Percentiles rank a stretch among this genome's conserved stretches.
phyloP scores from a whole-genome alignment of 2,113 vertebrate genomes.

The Lophura nycthemera region DNA sequence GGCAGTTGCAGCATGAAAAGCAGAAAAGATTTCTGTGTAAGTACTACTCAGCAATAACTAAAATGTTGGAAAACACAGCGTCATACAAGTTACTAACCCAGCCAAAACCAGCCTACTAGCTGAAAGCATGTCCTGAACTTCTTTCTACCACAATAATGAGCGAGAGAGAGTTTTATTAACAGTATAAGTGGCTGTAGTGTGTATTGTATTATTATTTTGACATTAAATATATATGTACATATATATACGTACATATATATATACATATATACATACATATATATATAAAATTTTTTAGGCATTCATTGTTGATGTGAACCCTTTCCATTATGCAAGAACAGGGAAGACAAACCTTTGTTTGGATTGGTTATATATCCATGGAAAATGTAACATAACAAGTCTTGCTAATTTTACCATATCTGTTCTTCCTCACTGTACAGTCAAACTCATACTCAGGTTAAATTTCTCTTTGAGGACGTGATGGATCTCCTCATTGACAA shows the following conservation, averaged over 20 bases:
- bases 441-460: constrained; percentile 7
- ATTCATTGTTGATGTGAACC: neutral
- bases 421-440: neutral
- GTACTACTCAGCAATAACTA: neutral
- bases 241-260: too few relatives aligned
- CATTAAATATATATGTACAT: too few relatives aligned
- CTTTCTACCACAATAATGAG: neutral
- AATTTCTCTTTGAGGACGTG: neutral
- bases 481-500: neutral
- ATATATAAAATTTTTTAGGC: neutral
- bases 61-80: neutral
- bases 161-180: neutral
- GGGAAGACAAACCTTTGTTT: neutral
- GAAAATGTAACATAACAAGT: constrained; percentile 22
- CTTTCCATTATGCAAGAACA: neutral
- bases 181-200: neutral
- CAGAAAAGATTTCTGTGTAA: neutral
- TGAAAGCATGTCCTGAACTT: neutral
- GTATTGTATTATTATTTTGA: neutral
- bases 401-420: constrained; percentile 36
- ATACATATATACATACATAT: too few relatives aligned
- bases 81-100: neutral
- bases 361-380: constrained; percentile 8
- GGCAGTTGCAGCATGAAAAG: neutral
- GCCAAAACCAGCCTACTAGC: neutral